Conservation (phyloP, 2,113 vertebrate genomes). For the Pelusios castaneus region DNA sequence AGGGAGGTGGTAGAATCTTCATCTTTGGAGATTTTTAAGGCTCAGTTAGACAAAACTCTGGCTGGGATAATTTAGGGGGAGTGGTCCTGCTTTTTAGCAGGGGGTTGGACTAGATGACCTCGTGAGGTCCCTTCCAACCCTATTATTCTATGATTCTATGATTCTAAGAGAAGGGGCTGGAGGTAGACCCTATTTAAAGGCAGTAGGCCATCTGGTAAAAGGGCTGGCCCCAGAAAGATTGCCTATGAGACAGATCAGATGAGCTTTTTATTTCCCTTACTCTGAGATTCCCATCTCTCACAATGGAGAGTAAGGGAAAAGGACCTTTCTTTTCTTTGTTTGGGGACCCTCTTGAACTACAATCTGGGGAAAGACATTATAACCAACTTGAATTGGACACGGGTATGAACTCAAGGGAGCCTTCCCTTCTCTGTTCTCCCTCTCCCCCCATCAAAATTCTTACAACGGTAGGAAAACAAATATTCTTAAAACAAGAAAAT, state of each 20-base stretch:
- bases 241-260: not conserved
- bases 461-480: not conserved
- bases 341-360: not conserved
- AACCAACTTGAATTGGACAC: not conserved
- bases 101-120: no score
- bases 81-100: no score
- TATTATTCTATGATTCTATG: no score
- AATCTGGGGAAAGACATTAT: not conserved
- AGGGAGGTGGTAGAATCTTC: no score
- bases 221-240: not conserved
- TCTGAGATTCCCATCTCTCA: not conserved
- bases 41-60: no score
- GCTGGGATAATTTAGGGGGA: no score
- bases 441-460: not conserved
- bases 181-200: not conserved
- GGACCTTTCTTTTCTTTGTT: not conserved
- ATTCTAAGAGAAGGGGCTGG: not conserved
- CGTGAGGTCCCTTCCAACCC: no score
- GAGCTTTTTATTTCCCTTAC: not conserved
- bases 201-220: not conserved
- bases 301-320: not conserved
- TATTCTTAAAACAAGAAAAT: not conserved
- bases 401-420: not conserved
- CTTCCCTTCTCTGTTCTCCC: no score
- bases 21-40: no score